Evolutionary conservation across 2,888 invertebrate genomes (phyloP), one percentile per base, ranked within the genome.

Genomic region (Callosobruchus maculatus): DNA sequence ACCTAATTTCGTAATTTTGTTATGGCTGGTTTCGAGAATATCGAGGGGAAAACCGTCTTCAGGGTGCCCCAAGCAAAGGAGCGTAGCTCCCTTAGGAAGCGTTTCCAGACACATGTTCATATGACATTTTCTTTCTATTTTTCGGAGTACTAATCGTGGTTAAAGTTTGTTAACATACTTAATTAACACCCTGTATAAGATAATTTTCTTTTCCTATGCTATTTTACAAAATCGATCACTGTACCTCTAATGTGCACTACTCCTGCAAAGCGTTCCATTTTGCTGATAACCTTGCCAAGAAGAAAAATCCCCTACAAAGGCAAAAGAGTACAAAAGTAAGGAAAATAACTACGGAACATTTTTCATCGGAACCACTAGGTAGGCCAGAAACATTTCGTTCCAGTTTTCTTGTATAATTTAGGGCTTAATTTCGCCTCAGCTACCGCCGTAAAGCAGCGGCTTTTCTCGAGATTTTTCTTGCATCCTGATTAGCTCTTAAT

Each of bases 401-500:
- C 49, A 49, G 49, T 49, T 49, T 49, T 49, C 49, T 49, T 49
- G 49, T 49, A 49, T 49, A 49, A 49, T 49, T 49, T 49, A 49
- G 49, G 49, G 49, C 49, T 49, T 49, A 49, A 49, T 49, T 49
- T 49, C 49, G 49, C 49, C 49, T 49, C 49, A 49, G 49, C 49
- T 49, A 18, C 5, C 18, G 49, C 49, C 49, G 49, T 49, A 49
- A 49, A 49, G 49, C 49, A 49, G 22, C 31, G 73, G 70, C n/a
- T 31, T 67, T 73, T 68, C 68, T 71, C 70, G 70, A 18, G 49
- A 73, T 70, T 73, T 73, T 73, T 73, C 70, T 73, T 73, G 66
- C 70, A 49, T 67, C 67, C 73, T 71, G 73, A 73, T 31, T 69
- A 73, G 26, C 26, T 70, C 71, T 73, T 73, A 70, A 73, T 70